Conservation (phyloP, 2,888 invertebrate species). For the Drosophila recens region DNA sequence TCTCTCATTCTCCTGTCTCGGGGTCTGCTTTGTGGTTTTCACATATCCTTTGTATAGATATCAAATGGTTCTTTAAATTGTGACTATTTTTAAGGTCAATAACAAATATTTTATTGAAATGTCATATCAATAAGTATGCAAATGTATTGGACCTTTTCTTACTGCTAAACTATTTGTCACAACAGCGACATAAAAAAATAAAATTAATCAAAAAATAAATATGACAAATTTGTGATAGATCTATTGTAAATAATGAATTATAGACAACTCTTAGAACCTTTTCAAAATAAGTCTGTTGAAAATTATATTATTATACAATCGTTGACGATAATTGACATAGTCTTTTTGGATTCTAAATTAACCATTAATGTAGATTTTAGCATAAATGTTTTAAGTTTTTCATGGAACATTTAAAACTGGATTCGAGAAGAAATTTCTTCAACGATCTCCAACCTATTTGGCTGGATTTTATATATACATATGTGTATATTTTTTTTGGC, state of each 20-base stretch:
- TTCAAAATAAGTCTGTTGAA: not conserved
- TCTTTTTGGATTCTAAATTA: not conserved
- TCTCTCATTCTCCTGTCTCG: not conserved
- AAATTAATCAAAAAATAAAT: not conserved
- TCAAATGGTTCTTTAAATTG: conserved; percentile 13
- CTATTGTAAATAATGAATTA: not conserved
- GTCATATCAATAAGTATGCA: conserved; percentile 6
- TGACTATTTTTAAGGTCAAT: conserved; percentile 16
- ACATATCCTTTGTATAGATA: conserved; percentile 11
- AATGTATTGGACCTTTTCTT: not conserved
- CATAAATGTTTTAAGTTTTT: not conserved
- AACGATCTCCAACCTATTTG: not conserved
- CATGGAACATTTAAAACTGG: not conserved
- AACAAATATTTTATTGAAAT: conserved; percentile 22
- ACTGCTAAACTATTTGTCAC: not conserved
- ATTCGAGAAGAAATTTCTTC: not conserved
- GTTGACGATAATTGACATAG: not conserved
- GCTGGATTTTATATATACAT: not conserved
- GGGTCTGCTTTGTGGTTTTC: not conserved
- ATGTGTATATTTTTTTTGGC: not conserved
- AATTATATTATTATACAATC: not conserved
- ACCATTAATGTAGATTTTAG: not conserved
- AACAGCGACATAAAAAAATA: not conserved
- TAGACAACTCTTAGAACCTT: not conserved
- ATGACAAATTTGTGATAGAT: no score